Evolutionary conservation across 2,888 invertebrate species (phyloP), one percentile per base, ranked within the genome.

Genomic region (Drosophila hawaiiensis): DNA sequence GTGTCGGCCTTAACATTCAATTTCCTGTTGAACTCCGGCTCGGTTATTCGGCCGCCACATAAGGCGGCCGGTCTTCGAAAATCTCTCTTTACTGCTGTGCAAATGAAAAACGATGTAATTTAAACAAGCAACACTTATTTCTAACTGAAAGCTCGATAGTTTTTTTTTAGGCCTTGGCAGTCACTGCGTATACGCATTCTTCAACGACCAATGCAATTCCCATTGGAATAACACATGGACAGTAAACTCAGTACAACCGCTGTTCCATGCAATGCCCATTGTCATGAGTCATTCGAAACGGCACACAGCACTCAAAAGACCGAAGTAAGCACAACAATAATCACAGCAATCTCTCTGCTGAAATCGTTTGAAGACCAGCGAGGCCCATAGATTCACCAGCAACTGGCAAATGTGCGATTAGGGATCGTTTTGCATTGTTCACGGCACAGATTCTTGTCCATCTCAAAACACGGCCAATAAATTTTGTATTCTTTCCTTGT

Each of bases 181-280:
- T 31, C 75, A 55, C 76, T 83, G 88, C 83, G 83, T 83, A 83
- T 83, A 83, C 83, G 83, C 77, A 88, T 83, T 80, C 47, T 80
- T 72, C 67, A 62, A 43, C 25, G 41, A 53, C 62, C 65, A 63
- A 37, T 25, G 43, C 37, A 19, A 81, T 73, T 69, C 78, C 78
- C 74, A 25, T 39, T 68, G 81, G 76, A 52, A 49, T 22, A 55
- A 25, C 50, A 56, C 47, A 29, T 31, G 41, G 31, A 41, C 25
- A 33, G 56, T 31, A 37, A 68, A 47, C 37, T 33, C 28, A 39
- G 63, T 25, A 49, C 47, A 53, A 54, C 50, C 29, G 33, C 50
- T 63, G 35, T 65, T 60, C 83, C 76, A 86, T 73, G 82, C 73
- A 37, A 69, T 65, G 62, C 53, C 66, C 71, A 80, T 83, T 63